phyloP scores from a whole-genome alignment of 2,888 invertebrate species.

The Drosophila demipolita region DNA sequence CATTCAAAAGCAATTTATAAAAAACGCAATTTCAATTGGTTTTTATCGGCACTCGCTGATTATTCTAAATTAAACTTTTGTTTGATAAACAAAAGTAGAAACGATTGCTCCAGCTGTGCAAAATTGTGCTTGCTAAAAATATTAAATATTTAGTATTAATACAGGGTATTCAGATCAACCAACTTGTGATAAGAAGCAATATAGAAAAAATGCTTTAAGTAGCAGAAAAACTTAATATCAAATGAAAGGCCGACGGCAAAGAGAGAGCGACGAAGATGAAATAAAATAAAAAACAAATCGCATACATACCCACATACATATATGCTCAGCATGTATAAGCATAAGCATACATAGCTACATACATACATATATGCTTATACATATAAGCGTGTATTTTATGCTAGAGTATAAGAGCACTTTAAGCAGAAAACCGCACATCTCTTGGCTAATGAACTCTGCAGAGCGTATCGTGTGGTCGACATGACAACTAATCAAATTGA shows the following conservation, averaged over 20 bases:
- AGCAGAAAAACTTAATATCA: conserved; percentile 2
- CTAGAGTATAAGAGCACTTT: conserved; percentile 33
- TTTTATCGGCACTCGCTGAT: conserved; percentile 20
- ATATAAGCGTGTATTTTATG: conserved; percentile 16
- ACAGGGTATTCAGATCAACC: conserved; percentile 2
- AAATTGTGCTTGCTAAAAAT: neutral
- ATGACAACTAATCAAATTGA: conserved; percentile 37
- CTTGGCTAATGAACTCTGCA: conserved; percentile 55
- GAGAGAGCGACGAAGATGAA: conserved; percentile 7
- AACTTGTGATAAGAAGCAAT: conserved; percentile 25
- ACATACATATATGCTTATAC: conserved; percentile 1
- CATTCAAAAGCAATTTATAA: conserved; percentile 13
- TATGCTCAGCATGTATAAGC: neutral
- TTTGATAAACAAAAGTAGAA: neutral
- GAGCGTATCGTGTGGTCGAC: conserved; percentile 19
- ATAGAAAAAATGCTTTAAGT: neutral
- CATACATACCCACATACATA: neutral
- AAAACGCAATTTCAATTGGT: conserved; percentile 38
- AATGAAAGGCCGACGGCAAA: neutral
- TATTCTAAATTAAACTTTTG: conserved; percentile 21
- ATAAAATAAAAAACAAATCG: conserved; percentile 11
- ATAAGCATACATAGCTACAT: neutral
- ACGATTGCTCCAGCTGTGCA: neutral
- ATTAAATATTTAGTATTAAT: neutral
- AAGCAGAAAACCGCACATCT: conserved; percentile 10